Base-by-base conservation (phyloP, 2,888 invertebrate species). In the Thymelicus sylvestris region DNA sequence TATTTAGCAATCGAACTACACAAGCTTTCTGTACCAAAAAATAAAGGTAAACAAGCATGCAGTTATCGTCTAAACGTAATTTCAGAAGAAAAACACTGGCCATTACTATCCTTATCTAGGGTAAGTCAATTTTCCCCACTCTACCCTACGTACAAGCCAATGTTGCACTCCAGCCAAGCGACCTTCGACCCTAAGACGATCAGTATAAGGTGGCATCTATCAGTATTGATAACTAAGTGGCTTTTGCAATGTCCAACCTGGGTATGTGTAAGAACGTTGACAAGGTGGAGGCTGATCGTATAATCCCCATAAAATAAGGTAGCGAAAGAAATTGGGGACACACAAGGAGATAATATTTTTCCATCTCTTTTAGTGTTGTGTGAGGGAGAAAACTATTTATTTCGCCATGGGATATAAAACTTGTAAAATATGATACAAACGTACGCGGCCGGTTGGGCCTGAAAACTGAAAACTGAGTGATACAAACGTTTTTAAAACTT, bases 291-390 rank as follows among this genome's bases (percentile, higher is more conserved):
- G 87, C 87, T 86, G 92, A 91, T 92, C 92, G 91, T 91, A 90
- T 92, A 91, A 92, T 92, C 89, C 91, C 82, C 91, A 91, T 93
- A 92, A 93, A 93, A 93, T 92, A 91, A 92, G 90, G 91, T 89
- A 87, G 86, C 83, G 79, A 79, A 86, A 86, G 82, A 87, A 83
- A 78, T 78, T 59, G 57, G 75, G 50, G 82, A 62, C 78, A 84
- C 86, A 90, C 86, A 68, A 83, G 75, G 90, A 80, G 84, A 72
- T 73, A 60, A 55, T 55, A 55, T 55, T 55, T 55, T 55, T 55
- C 24, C 19, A 47, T 47, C 19, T 44, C 13, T 31, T 31, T 55
- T 55, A 55, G 55, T 55, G 55, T 55, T 55, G 39, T 39, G 39
- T 57, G 7, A 19, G 15, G 12, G 24, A 15, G 47, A 24, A 50